Percentiles rank a stretch among this genome's conserved stretches.
Evolutionary conservation across 2,888 invertebrate species (phyloP).

Genomic region (Ormyrus pomaceus): DNA sequence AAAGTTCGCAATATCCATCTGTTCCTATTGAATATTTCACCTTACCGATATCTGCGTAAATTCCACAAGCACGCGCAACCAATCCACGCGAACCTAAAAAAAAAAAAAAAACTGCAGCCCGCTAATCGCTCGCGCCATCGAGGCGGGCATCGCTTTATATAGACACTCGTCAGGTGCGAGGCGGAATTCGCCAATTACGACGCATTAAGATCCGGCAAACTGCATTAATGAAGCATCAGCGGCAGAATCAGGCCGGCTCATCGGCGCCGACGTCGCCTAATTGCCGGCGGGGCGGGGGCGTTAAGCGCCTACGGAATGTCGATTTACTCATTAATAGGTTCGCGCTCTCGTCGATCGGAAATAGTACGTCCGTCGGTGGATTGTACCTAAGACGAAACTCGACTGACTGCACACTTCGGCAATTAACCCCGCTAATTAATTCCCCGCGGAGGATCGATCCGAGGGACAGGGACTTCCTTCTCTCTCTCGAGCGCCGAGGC

Average conservation of each 20-base stretch:
- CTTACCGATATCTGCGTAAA: too few species aligned
- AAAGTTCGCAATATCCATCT: too few species aligned
- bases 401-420: slow-evolving; percentile 23
- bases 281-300: background rate
- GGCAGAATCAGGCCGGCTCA: too few species aligned
- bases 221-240: slow-evolving; percentile 4
- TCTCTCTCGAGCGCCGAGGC: background rate
- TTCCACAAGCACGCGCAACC: too few species aligned
- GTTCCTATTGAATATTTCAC: too few species aligned
- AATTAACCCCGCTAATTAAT: slow-evolving; percentile 47
- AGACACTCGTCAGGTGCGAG: background rate
- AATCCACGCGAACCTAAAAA: too few species aligned
- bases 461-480: background rate
- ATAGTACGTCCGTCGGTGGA: background rate
- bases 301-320: slow-evolving; percentile 6
- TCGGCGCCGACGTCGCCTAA: background rate
- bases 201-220: slow-evolving; percentile 1
- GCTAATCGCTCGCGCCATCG: too few species aligned
- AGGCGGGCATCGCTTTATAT: too few species aligned
- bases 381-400: slow-evolving; percentile 3
- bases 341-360: background rate
- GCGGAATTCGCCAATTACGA: background rate
- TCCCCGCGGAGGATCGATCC: slow-evolving; percentile 37
- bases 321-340: slow-evolving; percentile 31
- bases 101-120: too few species aligned